Conservation (phyloP, 1,140 invertebrate genomes). For the Euura saliciscinereae region DNA sequence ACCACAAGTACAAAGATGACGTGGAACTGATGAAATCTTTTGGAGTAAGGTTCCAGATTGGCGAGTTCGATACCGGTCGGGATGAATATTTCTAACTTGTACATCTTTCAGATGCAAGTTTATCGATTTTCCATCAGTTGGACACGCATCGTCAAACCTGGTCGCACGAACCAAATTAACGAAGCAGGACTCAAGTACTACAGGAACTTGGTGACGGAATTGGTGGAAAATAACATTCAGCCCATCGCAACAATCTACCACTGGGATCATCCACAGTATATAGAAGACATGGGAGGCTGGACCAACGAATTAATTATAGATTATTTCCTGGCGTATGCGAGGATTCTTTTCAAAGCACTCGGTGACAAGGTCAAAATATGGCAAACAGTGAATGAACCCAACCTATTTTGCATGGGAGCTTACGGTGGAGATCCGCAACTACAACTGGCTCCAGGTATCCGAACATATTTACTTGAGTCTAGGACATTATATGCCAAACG, state of each 20-base stretch:
- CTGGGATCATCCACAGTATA: conserved; percentile 61
- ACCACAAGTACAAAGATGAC: conserved; percentile 65
- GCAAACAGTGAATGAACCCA: conserved; percentile 21
- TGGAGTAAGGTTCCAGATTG: conserved; percentile 48
- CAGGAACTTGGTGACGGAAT: conserved; percentile 63
- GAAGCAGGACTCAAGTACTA: conserved; percentile 64
- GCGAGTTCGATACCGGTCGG: neutral
- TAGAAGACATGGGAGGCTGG: conserved; percentile 69
- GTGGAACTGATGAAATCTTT: conserved; percentile 57
- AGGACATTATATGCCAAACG: conserved; percentile 19
- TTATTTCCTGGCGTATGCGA: conserved; percentile 61
- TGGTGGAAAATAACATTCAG: conserved; percentile 41
- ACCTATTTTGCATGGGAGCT: conserved; percentile 33
- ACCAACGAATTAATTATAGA: conserved; percentile 56
- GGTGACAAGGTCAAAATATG: conserved; percentile 29
- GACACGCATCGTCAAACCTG: conserved; percentile 60
- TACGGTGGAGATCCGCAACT: conserved; percentile 34
- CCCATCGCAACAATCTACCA: conserved; percentile 40
- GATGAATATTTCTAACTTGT: conserved; percentile 12
- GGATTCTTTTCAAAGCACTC: conserved; percentile 23
- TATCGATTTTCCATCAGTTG: conserved; percentile 69
- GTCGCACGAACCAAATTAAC: conserved; percentile 56
- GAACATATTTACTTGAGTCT: neutral
- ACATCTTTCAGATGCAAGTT: conserved; percentile 39
- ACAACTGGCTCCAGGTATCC: neutral